Evolutionary conservation across 2,797 vertebrate species (phyloP).

Genomic region (Sebastolobus altivelis): DNA sequence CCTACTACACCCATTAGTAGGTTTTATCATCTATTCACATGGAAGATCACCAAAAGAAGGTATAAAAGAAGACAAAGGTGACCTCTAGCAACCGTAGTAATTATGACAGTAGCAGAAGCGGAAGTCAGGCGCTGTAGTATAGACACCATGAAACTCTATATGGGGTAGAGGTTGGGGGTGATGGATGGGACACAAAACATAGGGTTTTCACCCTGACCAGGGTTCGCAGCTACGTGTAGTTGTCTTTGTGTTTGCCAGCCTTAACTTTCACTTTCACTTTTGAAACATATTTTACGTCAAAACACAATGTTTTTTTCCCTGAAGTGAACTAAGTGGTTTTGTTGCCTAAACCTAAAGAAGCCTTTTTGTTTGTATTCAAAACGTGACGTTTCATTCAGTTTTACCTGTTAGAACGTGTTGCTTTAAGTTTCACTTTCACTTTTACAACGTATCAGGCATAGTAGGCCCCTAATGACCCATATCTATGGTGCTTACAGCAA

Average conservation of each 20-base stretch:
- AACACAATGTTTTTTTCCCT: neutral
- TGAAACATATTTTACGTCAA: neutral
- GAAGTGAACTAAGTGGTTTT: neutral
- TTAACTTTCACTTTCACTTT: neutral
- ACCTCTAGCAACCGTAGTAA: neutral
- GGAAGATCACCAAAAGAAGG: neutral
- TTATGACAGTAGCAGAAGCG: neutral
- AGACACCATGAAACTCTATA: neutral
- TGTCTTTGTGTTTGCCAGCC: neutral
- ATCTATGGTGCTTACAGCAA: neutral
- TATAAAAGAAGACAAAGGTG: neutral
- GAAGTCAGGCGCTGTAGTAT: neutral
- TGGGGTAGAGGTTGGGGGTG: neutral
- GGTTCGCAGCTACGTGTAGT: rapidly evolving
- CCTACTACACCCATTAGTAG: neutral
- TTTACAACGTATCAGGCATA: too few species aligned
- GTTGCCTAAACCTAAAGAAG: neutral
- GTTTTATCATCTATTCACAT: neutral
- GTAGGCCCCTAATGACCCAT: neutral
- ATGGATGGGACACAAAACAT: too few species aligned
- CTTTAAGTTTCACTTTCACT: too few species aligned
- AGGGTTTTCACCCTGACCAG: too few species aligned
- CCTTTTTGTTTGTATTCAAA: neutral
- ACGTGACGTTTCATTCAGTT: neutral
- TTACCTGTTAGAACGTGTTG: too few species aligned